These are phyloP conservation scores for Drosophila ananassae DNA, from an alignment of 1,140 invertebrate genomes.

Conservation along the genomic window DNA sequence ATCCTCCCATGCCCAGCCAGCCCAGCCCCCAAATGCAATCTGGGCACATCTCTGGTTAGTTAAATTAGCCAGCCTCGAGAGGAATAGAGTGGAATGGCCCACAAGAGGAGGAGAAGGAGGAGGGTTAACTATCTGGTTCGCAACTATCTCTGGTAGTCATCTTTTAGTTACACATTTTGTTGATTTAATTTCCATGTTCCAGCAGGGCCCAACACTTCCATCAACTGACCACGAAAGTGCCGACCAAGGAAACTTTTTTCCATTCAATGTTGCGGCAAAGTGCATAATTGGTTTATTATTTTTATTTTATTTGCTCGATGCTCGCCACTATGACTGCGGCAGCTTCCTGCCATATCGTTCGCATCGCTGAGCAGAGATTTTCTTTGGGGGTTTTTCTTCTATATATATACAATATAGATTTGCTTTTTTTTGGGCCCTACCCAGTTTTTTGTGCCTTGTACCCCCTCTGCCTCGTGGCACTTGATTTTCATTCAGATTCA, in stretches of 20 bases:
- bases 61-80: conserved; percentile 59
- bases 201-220: conserved; percentile 52
- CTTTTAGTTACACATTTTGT: conserved; percentile 76
- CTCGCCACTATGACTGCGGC: conserved; percentile 44
- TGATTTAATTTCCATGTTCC: conserved; percentile 80
- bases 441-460: conserved; percentile 34
- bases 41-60: conserved; percentile 56
- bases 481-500: conserved; percentile 75
- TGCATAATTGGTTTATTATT: conserved; percentile 83
- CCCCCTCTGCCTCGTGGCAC: conserved; percentile 54
- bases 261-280: conserved; percentile 81
- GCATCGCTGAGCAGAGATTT: conserved; percentile 67
- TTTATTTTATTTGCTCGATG: conserved; percentile 74
- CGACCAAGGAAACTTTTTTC: conserved; percentile 27
- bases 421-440: conserved; percentile 47
- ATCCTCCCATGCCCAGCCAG: conserved; percentile 20
- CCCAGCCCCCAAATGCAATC: conserved; percentile 39
- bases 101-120: neutral
- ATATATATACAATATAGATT: neutral
- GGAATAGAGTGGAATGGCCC: conserved; percentile 21
- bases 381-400: conserved; percentile 36
- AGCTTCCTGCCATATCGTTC: conserved; percentile 79
- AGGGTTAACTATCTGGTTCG: conserved; percentile 55
- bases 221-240: conserved; percentile 56
- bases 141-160: conserved; percentile 71